Evolutionary conservation across 1,140 invertebrate species (phyloP), one percentile per base, ranked within the genome.

Genomic region (Drosophila sulfurigaster): DNA sequence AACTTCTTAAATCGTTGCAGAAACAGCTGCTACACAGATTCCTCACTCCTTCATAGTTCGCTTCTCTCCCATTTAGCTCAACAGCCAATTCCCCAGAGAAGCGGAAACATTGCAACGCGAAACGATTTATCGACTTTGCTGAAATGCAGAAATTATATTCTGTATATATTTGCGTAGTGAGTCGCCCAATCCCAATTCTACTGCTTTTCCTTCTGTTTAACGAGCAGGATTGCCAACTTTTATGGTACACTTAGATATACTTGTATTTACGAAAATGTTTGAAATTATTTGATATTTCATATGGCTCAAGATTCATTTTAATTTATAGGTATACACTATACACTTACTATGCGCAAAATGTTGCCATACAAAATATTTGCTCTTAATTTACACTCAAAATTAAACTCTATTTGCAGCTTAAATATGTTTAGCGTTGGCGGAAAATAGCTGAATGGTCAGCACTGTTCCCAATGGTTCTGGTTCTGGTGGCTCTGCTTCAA

Each of bases 41-140:
- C 8, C 15, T 16, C 20, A 43, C 8, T 58, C 20, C 25, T 13
- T 8, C 32, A 32, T 32, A 20, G 8, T 15, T 25, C 45, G 8
- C 25, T 10, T n/a, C 35, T 43, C 35, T 25, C 20, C 20, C 5
- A 7, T 20, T 41, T 11, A 41, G 35, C 51, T 32, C 51, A 54
- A 5, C 51, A 13, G 13, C 28, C 1, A n/a, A 13, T 20, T 67
- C 56, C 30, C 20, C 7, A n/a, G 60, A 13, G 41, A 30, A 13
- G 13, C 13, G 8, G 45, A 30, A 51, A 32, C 69, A 20, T 46
- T 71, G 68, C 68, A 64, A 46, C 57, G 57, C 41, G 59, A 54
- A 75, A 60, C 60, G 68, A 71, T 75, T 75, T 71, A 71, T 75
- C 73, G 59, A 71, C 59, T 65, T 52, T 52, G 68, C 46, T 75